Evolutionary conservation across 2,888 invertebrate species (phyloP).

Genomic region (Athrips mouffetella): DNA sequence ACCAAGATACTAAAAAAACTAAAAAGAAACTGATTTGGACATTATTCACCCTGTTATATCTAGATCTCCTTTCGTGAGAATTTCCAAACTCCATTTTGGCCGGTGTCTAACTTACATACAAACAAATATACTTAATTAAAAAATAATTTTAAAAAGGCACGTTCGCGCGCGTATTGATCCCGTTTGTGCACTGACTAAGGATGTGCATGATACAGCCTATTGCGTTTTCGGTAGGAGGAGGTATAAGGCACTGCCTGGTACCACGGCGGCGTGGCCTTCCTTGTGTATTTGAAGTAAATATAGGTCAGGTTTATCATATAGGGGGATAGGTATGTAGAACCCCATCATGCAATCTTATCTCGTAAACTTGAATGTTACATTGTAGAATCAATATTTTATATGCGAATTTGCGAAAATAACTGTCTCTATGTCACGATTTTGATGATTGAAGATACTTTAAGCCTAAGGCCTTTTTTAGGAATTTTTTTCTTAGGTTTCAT

Average conservation of each 20-base stretch:
- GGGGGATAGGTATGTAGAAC: not conserved
- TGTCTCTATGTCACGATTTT: too few relatives aligned
- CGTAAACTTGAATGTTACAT: too few relatives aligned
- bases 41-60: constrained; percentile 78
- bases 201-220: constrained; percentile 43
- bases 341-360: too few relatives aligned
- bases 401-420: too few relatives aligned
- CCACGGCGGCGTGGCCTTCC: constrained; percentile 28
- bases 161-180: constrained; percentile 54
- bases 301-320: constrained; percentile 47
- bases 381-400: too few relatives aligned
- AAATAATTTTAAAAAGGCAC: constrained; percentile 20
- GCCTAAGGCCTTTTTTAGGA: too few relatives aligned
- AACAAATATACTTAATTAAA: constrained; percentile 9
- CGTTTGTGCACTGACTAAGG: constrained; percentile 34
- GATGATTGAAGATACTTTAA: too few relatives aligned
- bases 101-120: constrained; percentile 11
- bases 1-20: not conserved
- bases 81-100: constrained; percentile 74
- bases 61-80: constrained; percentile 74
- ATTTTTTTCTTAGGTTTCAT: too few relatives aligned
- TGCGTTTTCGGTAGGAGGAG: constrained; percentile 19
- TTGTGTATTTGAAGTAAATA: constrained; percentile 35
- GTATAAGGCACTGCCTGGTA: constrained; percentile 43
- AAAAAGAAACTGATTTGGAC: not conserved